Evolutionary conservation across 2,888 invertebrate genomes (phyloP).

Genomic region (Pelosia muscerda): DNA sequence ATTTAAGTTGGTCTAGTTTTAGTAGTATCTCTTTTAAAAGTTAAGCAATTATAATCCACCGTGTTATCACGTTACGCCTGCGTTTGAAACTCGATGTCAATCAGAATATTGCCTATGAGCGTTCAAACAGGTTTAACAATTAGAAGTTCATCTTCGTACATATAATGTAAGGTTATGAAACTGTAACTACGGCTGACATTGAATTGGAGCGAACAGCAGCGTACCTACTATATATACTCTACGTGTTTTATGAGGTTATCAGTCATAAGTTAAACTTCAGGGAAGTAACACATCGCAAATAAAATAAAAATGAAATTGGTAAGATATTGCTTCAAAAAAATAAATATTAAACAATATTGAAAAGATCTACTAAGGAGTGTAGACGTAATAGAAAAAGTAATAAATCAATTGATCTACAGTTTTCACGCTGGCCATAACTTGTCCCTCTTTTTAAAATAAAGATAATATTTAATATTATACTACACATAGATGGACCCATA

Average conservation of each 20-base stretch:
- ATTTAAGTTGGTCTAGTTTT: no score
- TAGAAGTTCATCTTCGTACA: constrained; percentile 71
- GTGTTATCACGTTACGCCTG: no score
- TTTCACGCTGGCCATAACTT: no score
- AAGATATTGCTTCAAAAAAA: constrained; percentile 31
- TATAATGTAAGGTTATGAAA: constrained; percentile 72
- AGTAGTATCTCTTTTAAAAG: no score
- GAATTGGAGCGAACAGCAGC: constrained; percentile 71
- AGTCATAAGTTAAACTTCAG: constrained; percentile 63
- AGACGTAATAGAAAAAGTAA: not conserved
- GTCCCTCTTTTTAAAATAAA: no score
- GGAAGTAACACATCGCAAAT: constrained; percentile 44
- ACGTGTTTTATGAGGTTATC: constrained; percentile 67
- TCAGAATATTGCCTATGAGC: no score
- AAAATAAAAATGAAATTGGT: constrained; percentile 72
- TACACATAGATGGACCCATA: no score
- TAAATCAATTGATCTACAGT: no score
- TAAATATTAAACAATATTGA: not conserved
- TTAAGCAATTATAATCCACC: no score
- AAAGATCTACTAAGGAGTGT: not conserved
- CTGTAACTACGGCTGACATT: constrained; percentile 64
- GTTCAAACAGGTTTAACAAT: constrained; percentile 57
- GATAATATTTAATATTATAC: no score
- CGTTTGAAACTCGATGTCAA: no score
- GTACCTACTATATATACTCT: constrained; percentile 75